A percentile compares a stretch with the other conserved stretches of the same genome.
Evolutionary conservation across 2,888 invertebrate species (phyloP).

Genomic region (Drosophila suboccidentalis): DNA sequence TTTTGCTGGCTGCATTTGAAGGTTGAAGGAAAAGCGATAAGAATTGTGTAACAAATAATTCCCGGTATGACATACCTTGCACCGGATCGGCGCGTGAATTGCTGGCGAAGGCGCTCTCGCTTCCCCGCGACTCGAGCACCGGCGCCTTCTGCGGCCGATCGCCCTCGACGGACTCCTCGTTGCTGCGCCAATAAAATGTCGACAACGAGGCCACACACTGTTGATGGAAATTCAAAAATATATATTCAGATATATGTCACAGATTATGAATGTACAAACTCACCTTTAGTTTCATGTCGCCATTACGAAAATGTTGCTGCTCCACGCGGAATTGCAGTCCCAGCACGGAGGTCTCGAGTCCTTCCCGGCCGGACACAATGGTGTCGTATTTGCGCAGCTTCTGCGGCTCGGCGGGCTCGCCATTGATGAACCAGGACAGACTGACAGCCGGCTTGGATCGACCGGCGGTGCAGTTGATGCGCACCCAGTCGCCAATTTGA

Average conservation of each 20-base stretch:
- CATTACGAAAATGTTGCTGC: slow-evolving; percentile 89
- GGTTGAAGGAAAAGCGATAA: slow-evolving; percentile 85
- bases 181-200: slow-evolving; percentile 90
- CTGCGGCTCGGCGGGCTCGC: slow-evolving; percentile 86
- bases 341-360: slow-evolving; percentile 89
- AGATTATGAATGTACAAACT: slow-evolving; percentile 12
- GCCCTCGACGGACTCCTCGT: slow-evolving; percentile 91
- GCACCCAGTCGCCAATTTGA: slow-evolving; percentile 88
- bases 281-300: slow-evolving; percentile 91
- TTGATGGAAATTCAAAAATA: not conserved
- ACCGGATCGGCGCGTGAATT: slow-evolving; percentile 90
- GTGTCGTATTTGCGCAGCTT: slow-evolving; percentile 86
- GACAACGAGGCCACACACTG: slow-evolving; percentile 90
- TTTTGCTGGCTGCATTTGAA: slow-evolving; percentile 84
- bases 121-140: slow-evolving; percentile 90
- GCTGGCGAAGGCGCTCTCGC: slow-evolving; percentile 87
- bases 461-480: slow-evolving; percentile 88
- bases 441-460: slow-evolving; percentile 88
- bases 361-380: slow-evolving; percentile 87
- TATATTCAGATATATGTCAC: too few relatives aligned
- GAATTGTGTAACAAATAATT: slow-evolving; percentile 86
- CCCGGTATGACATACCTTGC: slow-evolving; percentile 88
- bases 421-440: slow-evolving; percentile 88
- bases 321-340: slow-evolving; percentile 90
- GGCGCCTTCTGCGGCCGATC: slow-evolving; percentile 89